A percentile compares a stretch with the other conserved stretches of the same genome.
phyloP scores from a whole-genome alignment of 1,140 invertebrate species.

The Oppia nitens region DNA sequence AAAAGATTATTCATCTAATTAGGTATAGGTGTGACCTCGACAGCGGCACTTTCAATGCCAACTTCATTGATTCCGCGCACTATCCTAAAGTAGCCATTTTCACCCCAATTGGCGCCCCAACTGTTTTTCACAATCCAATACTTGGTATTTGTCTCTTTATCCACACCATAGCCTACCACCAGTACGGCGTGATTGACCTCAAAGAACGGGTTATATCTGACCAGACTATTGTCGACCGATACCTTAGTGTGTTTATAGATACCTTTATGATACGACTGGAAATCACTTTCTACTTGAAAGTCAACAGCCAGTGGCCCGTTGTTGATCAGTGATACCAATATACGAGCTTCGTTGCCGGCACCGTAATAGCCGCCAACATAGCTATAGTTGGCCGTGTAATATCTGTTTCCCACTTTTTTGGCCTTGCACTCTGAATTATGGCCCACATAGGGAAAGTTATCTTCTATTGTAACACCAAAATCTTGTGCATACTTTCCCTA shows the following conservation, averaged over 20 bases:
- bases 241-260: slow-evolving; percentile 28
- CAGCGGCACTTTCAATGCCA: slow-evolving; percentile 27
- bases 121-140: slow-evolving; percentile 86
- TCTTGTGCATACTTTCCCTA: slow-evolving; percentile 35
- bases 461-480: slow-evolving; percentile 34
- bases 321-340: slow-evolving; percentile 33
- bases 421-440: slow-evolving; percentile 20
- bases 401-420: slow-evolving; percentile 23
- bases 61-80: slow-evolving; percentile 31
- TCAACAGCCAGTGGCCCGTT: slow-evolving; percentile 37
- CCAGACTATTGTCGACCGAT: slow-evolving; percentile 20
- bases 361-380: slow-evolving; percentile 36
- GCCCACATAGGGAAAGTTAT: slow-evolving; percentile 33
- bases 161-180: slow-evolving; percentile 36
- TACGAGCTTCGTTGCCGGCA: slow-evolving; percentile 35
- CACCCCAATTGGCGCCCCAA: slow-evolving; percentile 47
- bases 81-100: slow-evolving; percentile 30
- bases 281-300: slow-evolving; percentile 35
- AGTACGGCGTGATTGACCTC: slow-evolving; percentile 35
- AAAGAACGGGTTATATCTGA: slow-evolving; percentile 29
- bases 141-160: slow-evolving; percentile 32
- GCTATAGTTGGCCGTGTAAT: slow-evolving; percentile 32
- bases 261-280: slow-evolving; percentile 31
- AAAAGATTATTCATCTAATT: too few relatives aligned
- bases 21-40: slow-evolving; percentile 24